Evolutionary conservation across 2,797 vertebrate genomes (phyloP).

Genomic region (Sebastes itinus): DNA sequence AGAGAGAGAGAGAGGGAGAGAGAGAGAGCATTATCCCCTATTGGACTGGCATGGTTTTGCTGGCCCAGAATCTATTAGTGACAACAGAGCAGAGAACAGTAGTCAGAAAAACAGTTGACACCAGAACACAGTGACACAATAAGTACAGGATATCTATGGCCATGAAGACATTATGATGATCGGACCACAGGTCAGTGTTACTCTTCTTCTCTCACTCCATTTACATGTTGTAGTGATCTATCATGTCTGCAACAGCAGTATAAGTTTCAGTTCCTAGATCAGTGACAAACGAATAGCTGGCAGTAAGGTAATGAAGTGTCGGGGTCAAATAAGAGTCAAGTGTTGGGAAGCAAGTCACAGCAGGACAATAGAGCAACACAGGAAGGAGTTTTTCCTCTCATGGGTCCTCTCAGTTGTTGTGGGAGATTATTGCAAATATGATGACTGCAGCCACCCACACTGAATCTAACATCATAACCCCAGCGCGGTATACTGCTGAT

Average conservation of each 20-base stretch:
- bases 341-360: not conserved
- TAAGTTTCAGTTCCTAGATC: not conserved
- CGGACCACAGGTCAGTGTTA: conserved; percentile 56
- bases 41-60: conserved; percentile 57
- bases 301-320: not conserved
- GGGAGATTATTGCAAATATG: not conserved
- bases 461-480: not conserved
- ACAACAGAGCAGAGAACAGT: conserved; percentile 16
- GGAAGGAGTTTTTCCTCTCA: not conserved
- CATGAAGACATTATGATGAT: conserved; percentile 55
- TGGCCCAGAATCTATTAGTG: conserved; percentile 62
- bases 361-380: not conserved
- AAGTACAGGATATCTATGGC: not conserved
- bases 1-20: too few relatives aligned
- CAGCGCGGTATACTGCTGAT: not conserved
- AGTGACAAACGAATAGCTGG: not conserved
- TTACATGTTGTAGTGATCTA: not conserved
- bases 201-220: not conserved
- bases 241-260: not conserved
- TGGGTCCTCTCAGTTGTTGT: not conserved
- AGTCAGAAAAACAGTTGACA: not conserved
- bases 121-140: not conserved
- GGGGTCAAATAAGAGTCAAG: not conserved
- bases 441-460: not conserved
- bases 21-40: conserved; percentile 40